Evolutionary conservation across 1,140 invertebrate genomes (phyloP), one percentile per base, ranked within the genome.

Genomic region (Penaeus vannamei): DNA sequence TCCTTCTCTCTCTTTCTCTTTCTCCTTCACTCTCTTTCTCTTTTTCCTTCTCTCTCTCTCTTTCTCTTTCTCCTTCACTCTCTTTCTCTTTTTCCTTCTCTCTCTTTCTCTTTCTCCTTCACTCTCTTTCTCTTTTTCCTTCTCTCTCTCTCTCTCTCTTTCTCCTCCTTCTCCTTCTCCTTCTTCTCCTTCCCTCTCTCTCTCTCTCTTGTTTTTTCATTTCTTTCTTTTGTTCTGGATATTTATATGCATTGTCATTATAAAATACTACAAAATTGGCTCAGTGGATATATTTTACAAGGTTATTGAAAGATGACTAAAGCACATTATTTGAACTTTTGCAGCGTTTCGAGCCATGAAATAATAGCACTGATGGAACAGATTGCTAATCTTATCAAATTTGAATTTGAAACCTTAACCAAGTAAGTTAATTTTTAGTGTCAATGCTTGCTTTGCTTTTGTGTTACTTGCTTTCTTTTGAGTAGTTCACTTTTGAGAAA

Each of bases 11-110:
- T 42, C 87, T 92, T 8, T 92, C 93, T 17, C 84, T 91, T 64
- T 62, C n/a, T 93, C 26, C 88, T 93, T n/a, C 81, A 93, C 22
- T 92, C 92, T 32, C 86, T 92, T 8, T 92, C 93, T 14, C 84
- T 91, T 64, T 62, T 86, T 26, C 91, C 91, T 42, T 12, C 32
- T 3, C 64, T 64, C 66, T 26, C 42, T 2, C 42, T 85, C 72
- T 53, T 36, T 42, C 66, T 90, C 82, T 62, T 93, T 17, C 86
- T 93, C n/a, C 88, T 93, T 23, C 79, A 93, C 22, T 92, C 92
- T 42, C 87, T 92, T 8, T 92, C 93, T 17, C 84, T 91, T 64
- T 62, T 86, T 26, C 91, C 2, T 66, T 64, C 66, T 26, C 42
- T 14, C 46, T 85, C 72, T 53, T 59, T 42, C 66, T 90, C 83